Percentiles rank a stretch among this genome's conserved stretches.
Conservation (phyloP, 2,113 vertebrate species). For the Suncus etruscus region DNA sequence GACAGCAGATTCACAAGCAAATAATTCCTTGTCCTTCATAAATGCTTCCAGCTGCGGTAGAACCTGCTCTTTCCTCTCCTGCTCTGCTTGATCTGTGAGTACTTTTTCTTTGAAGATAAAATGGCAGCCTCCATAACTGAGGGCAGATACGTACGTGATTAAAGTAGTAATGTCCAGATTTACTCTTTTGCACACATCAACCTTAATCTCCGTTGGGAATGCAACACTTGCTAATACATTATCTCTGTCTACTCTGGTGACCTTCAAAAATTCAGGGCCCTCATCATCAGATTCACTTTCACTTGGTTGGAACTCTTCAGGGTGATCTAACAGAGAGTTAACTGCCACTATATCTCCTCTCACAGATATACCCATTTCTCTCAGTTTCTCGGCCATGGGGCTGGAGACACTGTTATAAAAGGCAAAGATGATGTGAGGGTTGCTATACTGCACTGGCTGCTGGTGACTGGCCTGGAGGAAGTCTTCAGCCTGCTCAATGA, state of each 20-base stretch:
- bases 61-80: conserved; percentile 93
- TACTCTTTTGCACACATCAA: conserved; percentile 91
- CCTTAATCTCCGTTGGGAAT: conserved; percentile 93
- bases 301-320: conserved; percentile 70
- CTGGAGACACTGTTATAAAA: conserved; percentile 97
- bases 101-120: conserved; percentile 95
- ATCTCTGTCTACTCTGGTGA: conserved; percentile 91
- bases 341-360: conserved; percentile 95
- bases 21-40: conserved; percentile 95
- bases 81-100: conserved; percentile 95
- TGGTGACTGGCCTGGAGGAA: conserved; percentile 94
- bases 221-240: conserved; percentile 92
- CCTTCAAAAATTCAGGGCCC: conserved; percentile 82
- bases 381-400: conserved; percentile 93
- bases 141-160: conserved; percentile 95
- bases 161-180: conserved; percentile 98
- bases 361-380: conserved; percentile 94
- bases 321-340: conserved; percentile 84
- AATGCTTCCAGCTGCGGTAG: conserved; percentile 93
- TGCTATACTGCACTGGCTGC: conserved; percentile 94
- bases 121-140: conserved; percentile 95
- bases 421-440: conserved; percentile 95
- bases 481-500: conserved; percentile 94
- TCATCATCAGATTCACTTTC: conserved; percentile 86
- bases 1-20: conserved; percentile 94